A percentile compares a stretch with the other conserved stretches of the same genome.
Conservation (phyloP, 92 coral and sea anemone genomes). For the Bergia sp. region DNA sequence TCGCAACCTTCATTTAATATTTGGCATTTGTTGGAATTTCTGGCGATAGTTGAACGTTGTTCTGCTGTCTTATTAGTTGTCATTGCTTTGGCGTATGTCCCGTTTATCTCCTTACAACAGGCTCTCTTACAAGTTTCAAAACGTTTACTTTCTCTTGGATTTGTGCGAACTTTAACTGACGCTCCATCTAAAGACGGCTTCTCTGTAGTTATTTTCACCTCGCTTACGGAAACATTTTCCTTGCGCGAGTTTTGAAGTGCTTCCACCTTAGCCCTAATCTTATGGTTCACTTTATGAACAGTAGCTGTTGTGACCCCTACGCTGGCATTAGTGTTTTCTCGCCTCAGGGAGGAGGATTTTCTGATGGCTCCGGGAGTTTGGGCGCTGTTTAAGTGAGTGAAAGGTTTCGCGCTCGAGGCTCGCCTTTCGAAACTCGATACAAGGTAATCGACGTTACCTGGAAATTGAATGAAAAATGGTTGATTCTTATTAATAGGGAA, state of each 20-base stretch:
- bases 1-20: neutral
- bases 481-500: too few relatives aligned
- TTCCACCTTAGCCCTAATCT: neutral
- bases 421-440: neutral
- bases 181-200: neutral
- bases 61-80: neutral
- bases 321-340: neutral
- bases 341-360: too few relatives aligned
- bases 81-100: neutral
- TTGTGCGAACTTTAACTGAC: neutral
- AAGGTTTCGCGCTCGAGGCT: neutral
- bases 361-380: neutral
- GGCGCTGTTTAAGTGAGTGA: neutral
- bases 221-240: neutral
- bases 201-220: neutral
- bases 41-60: neutral
- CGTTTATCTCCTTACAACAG: neutral
- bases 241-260: neutral
- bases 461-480: neutral
- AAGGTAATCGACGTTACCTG: slow-evolving; percentile 15
- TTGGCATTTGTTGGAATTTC: neutral
- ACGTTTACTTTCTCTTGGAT: neutral
- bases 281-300: neutral
- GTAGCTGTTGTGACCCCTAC: neutral
- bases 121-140: neutral